Percentiles rank a stretch among this genome's conserved stretches.
phyloP scores from a whole-genome alignment of 2,797 vertebrate species.

The Pseudochirops corinnae region DNA sequence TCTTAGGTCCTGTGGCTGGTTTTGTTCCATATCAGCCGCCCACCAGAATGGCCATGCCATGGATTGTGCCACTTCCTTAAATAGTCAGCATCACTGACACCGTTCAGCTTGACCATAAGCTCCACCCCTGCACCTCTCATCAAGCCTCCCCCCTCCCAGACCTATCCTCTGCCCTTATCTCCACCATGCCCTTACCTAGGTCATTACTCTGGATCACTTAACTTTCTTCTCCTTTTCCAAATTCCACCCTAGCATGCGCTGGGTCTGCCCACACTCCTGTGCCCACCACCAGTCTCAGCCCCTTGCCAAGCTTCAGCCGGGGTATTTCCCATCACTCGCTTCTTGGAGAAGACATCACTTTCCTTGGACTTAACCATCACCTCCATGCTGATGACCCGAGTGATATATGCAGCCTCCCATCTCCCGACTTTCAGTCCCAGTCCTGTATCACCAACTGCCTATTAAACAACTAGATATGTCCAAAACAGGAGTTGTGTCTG shows the following conservation, averaged over 20 bases:
- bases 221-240: background rate
- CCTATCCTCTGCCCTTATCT: background rate
- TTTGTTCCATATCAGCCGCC: no score
- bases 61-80: background rate
- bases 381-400: no score
- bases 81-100: no score
- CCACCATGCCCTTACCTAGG: background rate
- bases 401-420: fast-evolving
- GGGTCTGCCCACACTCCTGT: background rate
- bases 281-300: background rate
- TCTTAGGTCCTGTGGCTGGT: background rate
- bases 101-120: no score
- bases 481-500: background rate
- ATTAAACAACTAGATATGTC: background rate
- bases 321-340: background rate
- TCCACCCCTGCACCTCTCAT: background rate
- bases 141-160: background rate
- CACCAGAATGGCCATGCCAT: background rate
- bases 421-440: background rate
- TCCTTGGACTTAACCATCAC: no score
- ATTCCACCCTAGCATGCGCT: no score
- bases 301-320: background rate
- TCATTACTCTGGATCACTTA: background rate
- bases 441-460: background rate
- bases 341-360: background rate